Conservation (phyloP, 1,140 invertebrate genomes). For the Aphelenchoides avenae region DNA sequence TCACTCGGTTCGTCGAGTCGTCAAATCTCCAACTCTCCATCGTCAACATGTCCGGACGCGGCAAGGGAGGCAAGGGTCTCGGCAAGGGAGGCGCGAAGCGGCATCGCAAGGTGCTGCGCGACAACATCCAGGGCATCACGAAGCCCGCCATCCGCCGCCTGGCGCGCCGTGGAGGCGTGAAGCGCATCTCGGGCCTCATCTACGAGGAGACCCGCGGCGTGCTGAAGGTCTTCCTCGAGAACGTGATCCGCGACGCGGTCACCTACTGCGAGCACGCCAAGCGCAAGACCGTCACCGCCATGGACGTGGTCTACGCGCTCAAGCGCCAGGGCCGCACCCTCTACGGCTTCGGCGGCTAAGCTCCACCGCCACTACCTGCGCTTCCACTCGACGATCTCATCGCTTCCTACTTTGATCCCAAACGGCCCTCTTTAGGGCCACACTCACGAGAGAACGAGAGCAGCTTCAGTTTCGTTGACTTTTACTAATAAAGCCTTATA, state of each 20-base stretch:
- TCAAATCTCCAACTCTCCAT: too few relatives aligned
- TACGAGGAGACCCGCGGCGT: constrained; percentile 64
- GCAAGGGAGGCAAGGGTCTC: constrained; percentile 69
- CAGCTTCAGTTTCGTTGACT: too few relatives aligned
- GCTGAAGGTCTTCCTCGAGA: constrained; percentile 68
- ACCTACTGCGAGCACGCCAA: constrained; percentile 79
- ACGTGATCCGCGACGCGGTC: constrained; percentile 75
- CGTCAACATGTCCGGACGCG: constrained; percentile 64
- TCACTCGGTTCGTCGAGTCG: too few relatives aligned
- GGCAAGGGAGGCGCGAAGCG: constrained; percentile 71
- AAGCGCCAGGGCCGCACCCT: constrained; percentile 73
- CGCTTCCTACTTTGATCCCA: too few relatives aligned
- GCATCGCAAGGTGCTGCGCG: constrained; percentile 67
- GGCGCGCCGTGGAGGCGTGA: constrained; percentile 72
- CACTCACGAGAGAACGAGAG: too few relatives aligned
- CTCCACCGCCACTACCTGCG: too few relatives aligned
- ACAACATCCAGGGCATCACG: constrained; percentile 73
- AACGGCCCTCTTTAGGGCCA: too few relatives aligned
- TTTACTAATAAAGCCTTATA: too few relatives aligned
- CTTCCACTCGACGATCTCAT: too few relatives aligned
- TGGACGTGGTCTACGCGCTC: constrained; percentile 80
- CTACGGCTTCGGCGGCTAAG: constrained; percentile 67
- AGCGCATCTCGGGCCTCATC: constrained; percentile 72
- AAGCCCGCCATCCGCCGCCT: constrained; percentile 69
- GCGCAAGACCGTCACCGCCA: constrained; percentile 76